Conservation (phyloP, 2,113 vertebrate genomes). For the Chitala chitala region DNA sequence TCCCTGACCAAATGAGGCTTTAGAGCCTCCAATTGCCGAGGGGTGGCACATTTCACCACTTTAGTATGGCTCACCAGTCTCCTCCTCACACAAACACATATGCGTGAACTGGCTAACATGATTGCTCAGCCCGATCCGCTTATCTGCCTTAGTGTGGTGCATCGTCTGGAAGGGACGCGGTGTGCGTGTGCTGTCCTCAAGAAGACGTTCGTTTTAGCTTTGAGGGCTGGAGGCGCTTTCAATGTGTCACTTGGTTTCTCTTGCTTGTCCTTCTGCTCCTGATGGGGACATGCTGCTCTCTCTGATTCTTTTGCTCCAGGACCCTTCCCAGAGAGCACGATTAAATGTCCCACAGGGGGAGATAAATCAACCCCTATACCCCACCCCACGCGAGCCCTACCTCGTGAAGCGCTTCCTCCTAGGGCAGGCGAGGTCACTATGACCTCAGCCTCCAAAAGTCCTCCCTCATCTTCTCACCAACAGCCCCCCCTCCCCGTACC, state of each 20-base stretch:
- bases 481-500: background rate
- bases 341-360: constrained; percentile 25
- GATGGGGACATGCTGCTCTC: constrained; percentile 37
- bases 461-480: background rate
- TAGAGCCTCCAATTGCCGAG: too few relatives aligned
- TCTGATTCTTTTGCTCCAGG: constrained; percentile 39
- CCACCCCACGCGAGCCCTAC: constrained; percentile 46
- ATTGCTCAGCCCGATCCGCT: too few relatives aligned
- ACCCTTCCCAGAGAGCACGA: constrained; percentile 41
- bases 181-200: background rate
- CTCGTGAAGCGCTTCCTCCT: constrained; percentile 35
- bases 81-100: too few relatives aligned
- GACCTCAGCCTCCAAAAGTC: constrained; percentile 36
- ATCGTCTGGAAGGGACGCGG: too few relatives aligned
- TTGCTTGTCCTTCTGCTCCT: constrained; percentile 43
- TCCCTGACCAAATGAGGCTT: too few relatives aligned
- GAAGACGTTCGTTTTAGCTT: background rate
- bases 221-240: constrained; percentile 19
- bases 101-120: too few relatives aligned
- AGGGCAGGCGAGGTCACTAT: constrained; percentile 35
- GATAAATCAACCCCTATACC: constrained; percentile 39
- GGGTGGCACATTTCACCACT: too few relatives aligned
- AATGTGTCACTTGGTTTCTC: constrained; percentile 39
- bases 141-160: too few relatives aligned
- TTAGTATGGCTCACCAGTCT: too few relatives aligned